Evolutionary conservation across 2,888 invertebrate genomes (phyloP).

Genomic region (Endomychus coccineus): DNA sequence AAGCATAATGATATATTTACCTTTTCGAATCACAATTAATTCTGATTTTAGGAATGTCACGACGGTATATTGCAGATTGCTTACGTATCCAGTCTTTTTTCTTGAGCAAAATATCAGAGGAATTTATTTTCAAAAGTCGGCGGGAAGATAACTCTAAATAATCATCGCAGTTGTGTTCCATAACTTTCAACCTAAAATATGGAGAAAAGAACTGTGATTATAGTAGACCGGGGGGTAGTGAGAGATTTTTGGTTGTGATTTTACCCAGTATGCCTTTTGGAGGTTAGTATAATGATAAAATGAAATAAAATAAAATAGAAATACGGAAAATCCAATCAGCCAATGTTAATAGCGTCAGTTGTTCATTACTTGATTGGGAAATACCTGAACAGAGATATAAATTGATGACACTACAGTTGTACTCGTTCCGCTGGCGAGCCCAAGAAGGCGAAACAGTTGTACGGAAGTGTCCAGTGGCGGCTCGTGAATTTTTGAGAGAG

Average conservation of each 20-base stretch:
- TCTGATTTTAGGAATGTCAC: conserved; percentile 34
- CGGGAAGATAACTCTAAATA: conserved; percentile 86
- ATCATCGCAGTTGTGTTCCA: conserved; percentile 82
- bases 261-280: background rate
- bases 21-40: conserved; percentile 29
- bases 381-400: too few relatives aligned
- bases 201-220: too few relatives aligned
- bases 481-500: too few relatives aligned
- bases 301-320: conserved; percentile 5
- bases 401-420: too few relatives aligned
- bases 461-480: too few relatives aligned
- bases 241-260: too few relatives aligned
- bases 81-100: conserved; percentile 72
- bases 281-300: too few relatives aligned
- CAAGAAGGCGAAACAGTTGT: too few relatives aligned
- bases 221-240: conserved; percentile 18
- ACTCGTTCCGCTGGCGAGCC: too few relatives aligned
- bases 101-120: conserved; percentile 66
- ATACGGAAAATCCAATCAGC: conserved; percentile 4
- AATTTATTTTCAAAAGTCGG: conserved; percentile 70
- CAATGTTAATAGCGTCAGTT: too few relatives aligned
- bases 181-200: conserved; percentile 64
- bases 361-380: too few relatives aligned
- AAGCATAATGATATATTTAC: conserved; percentile 17
- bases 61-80: conserved; percentile 40